phyloP scores from a whole-genome alignment of 2,888 invertebrate genomes.

The Cephus sareptanus region DNA sequence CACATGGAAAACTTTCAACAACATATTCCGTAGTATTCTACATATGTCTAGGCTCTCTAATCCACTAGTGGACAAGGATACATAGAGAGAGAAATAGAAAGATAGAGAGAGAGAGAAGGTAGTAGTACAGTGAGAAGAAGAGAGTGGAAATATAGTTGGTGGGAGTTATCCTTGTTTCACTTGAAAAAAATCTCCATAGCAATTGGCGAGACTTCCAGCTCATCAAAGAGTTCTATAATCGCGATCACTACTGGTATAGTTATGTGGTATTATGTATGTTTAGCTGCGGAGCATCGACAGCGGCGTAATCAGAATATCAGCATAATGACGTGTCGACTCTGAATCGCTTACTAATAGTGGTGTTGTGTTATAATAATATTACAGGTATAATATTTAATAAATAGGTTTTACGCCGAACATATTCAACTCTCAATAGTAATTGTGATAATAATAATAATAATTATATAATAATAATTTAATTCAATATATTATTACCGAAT shows the following conservation, averaged over 20 bases:
- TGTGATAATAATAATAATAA: conserved; percentile 11
- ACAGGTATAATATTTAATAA: background rate
- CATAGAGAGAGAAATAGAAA: background rate
- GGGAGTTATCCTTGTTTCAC: background rate
- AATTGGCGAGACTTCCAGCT: background rate
- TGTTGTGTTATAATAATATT: background rate
- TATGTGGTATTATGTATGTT: conserved; percentile 24
- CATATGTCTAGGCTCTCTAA: background rate
- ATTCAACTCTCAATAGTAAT: background rate
- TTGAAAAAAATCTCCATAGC: background rate
- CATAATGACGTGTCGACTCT: background rate
- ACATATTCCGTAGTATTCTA: background rate
- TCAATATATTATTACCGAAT: conserved; percentile 58
- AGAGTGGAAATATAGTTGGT: background rate
- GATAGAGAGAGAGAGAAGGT: too few species aligned
- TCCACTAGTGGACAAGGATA: background rate
- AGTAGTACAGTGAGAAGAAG: background rate
- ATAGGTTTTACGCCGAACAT: background rate
- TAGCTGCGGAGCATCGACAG: background rate
- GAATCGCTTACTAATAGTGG: background rate
- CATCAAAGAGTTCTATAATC: conserved; percentile 19
- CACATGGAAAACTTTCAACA: background rate
- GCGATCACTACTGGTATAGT: conserved; percentile 5
- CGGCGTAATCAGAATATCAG: background rate
- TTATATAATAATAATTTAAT: conserved; percentile 28